Percentiles rank a stretch among this genome's conserved stretches.
phyloP scores from a whole-genome alignment of 2,113 vertebrate species.

The Asarcornis scutulata region DNA sequence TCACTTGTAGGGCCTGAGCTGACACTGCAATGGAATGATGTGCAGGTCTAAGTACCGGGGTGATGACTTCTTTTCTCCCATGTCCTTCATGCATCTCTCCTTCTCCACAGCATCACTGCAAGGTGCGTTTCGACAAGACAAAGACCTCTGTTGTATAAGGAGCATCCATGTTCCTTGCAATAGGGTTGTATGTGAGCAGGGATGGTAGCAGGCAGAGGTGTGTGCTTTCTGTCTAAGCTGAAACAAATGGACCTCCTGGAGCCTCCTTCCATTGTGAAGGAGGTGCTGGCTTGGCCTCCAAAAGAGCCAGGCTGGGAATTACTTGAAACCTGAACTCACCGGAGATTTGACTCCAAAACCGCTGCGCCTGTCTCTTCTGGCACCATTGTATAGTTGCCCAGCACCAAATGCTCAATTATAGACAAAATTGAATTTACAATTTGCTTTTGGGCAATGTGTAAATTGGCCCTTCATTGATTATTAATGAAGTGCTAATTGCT shows the following conservation, averaged over 20 bases:
- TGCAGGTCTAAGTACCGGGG: rapidly evolving
- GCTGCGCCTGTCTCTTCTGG: slow-evolving; percentile 36
- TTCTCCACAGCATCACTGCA: neutral
- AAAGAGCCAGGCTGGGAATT: neutral
- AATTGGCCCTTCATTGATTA: slow-evolving; percentile 85
- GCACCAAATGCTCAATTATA: slow-evolving; percentile 69
- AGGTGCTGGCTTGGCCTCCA: neutral
- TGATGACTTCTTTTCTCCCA: neutral
- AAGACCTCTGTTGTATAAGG: neutral
- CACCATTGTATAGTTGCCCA: slow-evolving; percentile 44
- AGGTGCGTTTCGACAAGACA: neutral
- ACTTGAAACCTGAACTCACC: neutral
- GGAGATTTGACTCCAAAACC: neutral
- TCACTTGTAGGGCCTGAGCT: neutral
- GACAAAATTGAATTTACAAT: slow-evolving; percentile 77
- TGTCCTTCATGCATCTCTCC: neutral
- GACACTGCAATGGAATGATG: neutral
- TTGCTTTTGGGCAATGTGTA: slow-evolving; percentile 82
- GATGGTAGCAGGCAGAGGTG: neutral
- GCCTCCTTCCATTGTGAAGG: neutral
- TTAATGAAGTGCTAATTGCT: slow-evolving; percentile 86
- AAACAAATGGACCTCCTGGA: neutral
- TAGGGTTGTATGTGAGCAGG: neutral
- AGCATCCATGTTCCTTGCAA: neutral
- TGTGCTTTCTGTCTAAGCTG: neutral